Evolutionary conservation across 2,888 invertebrate genomes (phyloP).

Genomic region (Xestobium rufovillosum): DNA sequence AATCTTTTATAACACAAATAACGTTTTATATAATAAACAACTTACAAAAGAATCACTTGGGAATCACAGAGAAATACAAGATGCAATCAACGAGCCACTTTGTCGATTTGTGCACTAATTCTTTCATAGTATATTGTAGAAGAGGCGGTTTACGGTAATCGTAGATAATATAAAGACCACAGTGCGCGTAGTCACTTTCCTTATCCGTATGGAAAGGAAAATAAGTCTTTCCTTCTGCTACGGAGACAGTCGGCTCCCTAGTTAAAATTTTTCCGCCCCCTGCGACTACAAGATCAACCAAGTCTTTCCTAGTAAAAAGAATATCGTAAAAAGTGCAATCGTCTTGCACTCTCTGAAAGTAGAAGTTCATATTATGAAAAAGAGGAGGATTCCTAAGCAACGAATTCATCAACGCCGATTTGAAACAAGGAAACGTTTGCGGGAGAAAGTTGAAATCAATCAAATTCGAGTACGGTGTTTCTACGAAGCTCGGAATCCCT

Average conservation of each 20-base stretch:
- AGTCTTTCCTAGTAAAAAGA: constrained; percentile 25
- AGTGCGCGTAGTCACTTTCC: constrained; percentile 17
- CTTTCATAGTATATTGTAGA: constrained; percentile 30
- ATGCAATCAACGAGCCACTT: constrained; percentile 35
- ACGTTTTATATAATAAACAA: too few relatives aligned
- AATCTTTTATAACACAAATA: too few relatives aligned
- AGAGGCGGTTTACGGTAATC: constrained; percentile 27
- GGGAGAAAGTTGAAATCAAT: constrained; percentile 8
- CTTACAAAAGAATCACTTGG: too few relatives aligned
- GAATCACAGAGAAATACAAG: constrained; percentile 26
- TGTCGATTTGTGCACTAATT: constrained; percentile 31
- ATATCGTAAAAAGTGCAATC: constrained; percentile 22
- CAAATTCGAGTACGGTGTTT: constrained; percentile 9
- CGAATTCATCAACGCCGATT: constrained; percentile 27
- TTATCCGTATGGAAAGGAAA: constrained; percentile 25
- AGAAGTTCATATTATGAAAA: constrained; percentile 34
- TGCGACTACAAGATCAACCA: constrained; percentile 25
- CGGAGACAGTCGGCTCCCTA: constrained; percentile 28
- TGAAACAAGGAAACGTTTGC: constrained; percentile 5
- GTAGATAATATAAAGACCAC: constrained; percentile 33
- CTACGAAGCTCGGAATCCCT: constrained; percentile 26
- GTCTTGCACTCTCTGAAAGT: constrained; percentile 24
- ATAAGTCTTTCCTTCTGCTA: constrained; percentile 20
- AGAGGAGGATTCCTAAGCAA: constrained; percentile 32
- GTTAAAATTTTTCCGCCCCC: constrained; percentile 31